Conservation (phyloP, 2,888 invertebrate genomes). For the Tanypteryx hageni region DNA sequence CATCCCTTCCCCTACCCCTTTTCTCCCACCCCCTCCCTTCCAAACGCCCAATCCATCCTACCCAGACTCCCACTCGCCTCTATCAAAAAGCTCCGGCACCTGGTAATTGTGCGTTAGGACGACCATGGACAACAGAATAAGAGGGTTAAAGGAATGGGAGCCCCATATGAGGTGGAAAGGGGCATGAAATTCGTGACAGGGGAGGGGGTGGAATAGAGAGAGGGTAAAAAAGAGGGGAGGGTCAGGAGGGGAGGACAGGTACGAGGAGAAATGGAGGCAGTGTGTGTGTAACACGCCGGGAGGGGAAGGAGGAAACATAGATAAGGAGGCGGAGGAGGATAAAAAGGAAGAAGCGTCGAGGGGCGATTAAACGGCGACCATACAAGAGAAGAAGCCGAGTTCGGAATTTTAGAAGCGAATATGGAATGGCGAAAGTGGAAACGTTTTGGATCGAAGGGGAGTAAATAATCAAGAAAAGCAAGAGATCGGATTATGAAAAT, state of each 20-base stretch:
- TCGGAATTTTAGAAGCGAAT: too few species aligned
- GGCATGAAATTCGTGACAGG: background rate
- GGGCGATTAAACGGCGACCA: background rate
- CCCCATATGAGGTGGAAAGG: background rate
- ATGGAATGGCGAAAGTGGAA: too few species aligned
- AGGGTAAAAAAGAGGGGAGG: background rate
- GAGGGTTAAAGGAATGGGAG: background rate
- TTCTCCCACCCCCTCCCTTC: background rate
- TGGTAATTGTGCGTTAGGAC: constrained; percentile 13
- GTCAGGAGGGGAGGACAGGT: background rate
- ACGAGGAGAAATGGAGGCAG: background rate
- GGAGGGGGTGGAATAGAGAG: background rate
- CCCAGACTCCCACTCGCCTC: background rate
- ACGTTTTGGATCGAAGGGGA: too few species aligned
- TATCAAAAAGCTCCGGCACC: constrained; percentile 9
- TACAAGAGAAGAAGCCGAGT: too few species aligned
- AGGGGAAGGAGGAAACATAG: background rate
- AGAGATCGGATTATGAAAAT: too few species aligned
- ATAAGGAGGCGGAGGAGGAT: background rate
- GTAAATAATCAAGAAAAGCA: too few species aligned
- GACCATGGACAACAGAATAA: background rate
- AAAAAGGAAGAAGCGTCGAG: background rate
- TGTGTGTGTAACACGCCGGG: background rate
- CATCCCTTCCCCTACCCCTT: background rate
- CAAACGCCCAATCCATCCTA: too few species aligned